Percentiles rank a stretch among this genome's conserved stretches.
phyloP scores from a whole-genome alignment of 1,140 invertebrate species.

The Agrypnia vestita region DNA sequence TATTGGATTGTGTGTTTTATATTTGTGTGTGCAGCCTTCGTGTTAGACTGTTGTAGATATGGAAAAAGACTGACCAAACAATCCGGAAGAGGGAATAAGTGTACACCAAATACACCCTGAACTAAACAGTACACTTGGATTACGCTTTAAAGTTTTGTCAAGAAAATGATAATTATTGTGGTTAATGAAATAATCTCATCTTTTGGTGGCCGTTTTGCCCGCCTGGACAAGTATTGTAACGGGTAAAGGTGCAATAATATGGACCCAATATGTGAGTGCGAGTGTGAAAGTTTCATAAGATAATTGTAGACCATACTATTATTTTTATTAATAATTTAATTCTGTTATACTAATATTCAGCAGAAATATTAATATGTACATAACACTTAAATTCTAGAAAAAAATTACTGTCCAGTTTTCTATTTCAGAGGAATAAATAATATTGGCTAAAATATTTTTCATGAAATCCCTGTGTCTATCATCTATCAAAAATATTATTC shows the following conservation, averaged over 20 bases:
- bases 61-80: conserved; percentile 65
- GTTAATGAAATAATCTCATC: not conserved
- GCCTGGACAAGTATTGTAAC: not conserved
- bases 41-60: conserved; percentile 75
- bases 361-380: not conserved
- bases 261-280: conserved; percentile 1
- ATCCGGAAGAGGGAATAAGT: conserved; percentile 67
- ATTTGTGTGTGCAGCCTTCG: conserved; percentile 74
- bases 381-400: not conserved
- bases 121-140: not conserved
- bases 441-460: not conserved
- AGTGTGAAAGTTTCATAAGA: not conserved
- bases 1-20: conserved; percentile 76
- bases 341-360: not conserved
- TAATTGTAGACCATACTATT: not conserved
- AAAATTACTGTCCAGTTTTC: not conserved
- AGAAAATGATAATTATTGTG: not conserved
- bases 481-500: too few species aligned
- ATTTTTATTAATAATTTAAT: not conserved
- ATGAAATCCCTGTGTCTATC: too few species aligned
- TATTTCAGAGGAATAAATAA: not conserved
- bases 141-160: too few species aligned
- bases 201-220: not conserved
- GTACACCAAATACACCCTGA: conserved; percentile 69
- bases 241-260: conserved; percentile 32